Evolutionary conservation across 2,113 vertebrate genomes (phyloP).

Genomic region (Myrmophylax atrothorax): DNA sequence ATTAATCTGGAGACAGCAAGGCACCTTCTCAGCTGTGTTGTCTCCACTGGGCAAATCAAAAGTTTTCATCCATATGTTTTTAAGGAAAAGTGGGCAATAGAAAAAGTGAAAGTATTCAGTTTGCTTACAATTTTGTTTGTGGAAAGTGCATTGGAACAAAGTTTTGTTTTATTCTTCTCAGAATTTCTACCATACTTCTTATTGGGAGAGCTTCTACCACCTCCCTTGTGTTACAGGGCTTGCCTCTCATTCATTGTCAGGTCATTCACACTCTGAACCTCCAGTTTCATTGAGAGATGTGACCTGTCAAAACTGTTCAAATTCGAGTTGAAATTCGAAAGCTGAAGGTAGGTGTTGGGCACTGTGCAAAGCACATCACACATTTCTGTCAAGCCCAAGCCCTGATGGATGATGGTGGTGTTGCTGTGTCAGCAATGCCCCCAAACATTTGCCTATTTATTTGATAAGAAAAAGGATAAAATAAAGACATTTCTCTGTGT

Average conservation of each 20-base stretch:
- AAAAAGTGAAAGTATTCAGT: neutral
- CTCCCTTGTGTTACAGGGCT: neutral
- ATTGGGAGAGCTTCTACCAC: neutral
- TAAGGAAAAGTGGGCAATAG: neutral
- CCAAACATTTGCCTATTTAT: neutral
- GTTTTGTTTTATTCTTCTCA: neutral
- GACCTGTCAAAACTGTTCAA: neutral
- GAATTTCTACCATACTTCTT: neutral
- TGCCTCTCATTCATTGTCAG: neutral
- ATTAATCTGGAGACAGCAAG: neutral
- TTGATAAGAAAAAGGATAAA: neutral
- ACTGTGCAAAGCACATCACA: neutral
- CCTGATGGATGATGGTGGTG: accelerated
- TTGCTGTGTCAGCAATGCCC: neutral
- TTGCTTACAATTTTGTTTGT: neutral
- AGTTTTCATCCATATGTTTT: neutral
- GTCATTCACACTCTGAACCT: neutral
- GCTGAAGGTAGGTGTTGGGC: neutral
- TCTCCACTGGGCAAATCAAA: neutral
- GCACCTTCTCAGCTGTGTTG: neutral
- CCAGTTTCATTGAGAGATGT: neutral
- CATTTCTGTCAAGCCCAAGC: neutral
- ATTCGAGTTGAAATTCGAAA: neutral
- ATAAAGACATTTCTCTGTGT: neutral
- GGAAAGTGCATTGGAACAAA: neutral